Evolutionary conservation across 2,113 vertebrate genomes (phyloP).

Genomic region (Brachyhypopomus gauderio): DNA sequence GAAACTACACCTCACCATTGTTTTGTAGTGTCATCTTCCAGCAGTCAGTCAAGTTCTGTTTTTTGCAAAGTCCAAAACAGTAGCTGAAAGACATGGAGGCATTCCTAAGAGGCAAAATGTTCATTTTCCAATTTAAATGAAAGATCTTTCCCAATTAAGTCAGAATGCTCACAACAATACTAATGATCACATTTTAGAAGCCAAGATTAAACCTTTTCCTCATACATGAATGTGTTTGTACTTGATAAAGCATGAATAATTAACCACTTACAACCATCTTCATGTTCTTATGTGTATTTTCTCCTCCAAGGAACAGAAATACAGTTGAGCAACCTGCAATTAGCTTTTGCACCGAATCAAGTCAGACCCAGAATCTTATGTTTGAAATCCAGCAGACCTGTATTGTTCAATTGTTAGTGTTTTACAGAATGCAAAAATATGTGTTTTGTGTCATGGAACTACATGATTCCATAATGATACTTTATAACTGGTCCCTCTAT

Average conservation of each 20-base stretch:
- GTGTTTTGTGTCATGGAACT: slow-evolving; percentile 13
- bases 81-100: neutral
- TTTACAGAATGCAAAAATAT: slow-evolving; percentile 12
- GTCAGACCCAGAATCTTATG: neutral
- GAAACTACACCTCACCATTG: too few relatives aligned
- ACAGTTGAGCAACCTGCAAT: slow-evolving; percentile 14
- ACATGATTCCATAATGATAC: slow-evolving; percentile 18
- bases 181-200: neutral
- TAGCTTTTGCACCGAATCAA: neutral
- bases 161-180: neutral
- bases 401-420: slow-evolving; percentile 10
- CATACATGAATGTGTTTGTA: too few relatives aligned
- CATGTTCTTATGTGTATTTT: neutral
- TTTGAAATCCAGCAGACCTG: slow-evolving; percentile 15
- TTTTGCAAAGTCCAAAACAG: neutral
- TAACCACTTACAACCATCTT: too few relatives aligned
- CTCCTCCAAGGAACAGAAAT: neutral
- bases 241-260: too few relatives aligned
- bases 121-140: neutral
- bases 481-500: slow-evolving; percentile 33
- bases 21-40: neutral
- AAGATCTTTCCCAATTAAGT: neutral
- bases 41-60: neutral
- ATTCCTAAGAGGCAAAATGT: neutral
- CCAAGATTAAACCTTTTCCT: too few relatives aligned